A percentile compares a stretch with the other conserved stretches of the same genome.
Conservation (phyloP, 1,140 invertebrate species). For the Steinernema feltiae region DNA sequence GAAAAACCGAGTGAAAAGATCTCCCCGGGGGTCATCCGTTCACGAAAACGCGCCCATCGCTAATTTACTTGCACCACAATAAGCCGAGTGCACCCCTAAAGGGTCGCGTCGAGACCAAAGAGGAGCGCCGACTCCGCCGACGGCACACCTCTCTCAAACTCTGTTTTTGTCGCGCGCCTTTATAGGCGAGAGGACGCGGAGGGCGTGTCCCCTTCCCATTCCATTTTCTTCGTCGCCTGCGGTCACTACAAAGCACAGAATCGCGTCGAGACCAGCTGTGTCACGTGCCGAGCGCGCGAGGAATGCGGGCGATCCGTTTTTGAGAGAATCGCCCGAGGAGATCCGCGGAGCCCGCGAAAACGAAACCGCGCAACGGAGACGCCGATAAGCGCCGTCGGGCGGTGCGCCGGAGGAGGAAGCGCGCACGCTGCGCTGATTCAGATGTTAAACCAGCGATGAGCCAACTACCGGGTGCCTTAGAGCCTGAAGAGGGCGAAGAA, state of each 20-base stretch:
- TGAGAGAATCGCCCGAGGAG: conserved; percentile 10
- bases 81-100: not conserved
- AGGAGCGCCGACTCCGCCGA: not conserved
- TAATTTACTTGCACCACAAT: not conserved
- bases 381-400: not conserved
- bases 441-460: too few relatives aligned
- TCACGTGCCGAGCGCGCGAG: not conserved
- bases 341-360: not conserved
- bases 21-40: not conserved
- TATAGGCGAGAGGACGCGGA: not conserved
- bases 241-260: conserved; percentile 7
- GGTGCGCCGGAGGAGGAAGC: too few relatives aligned
- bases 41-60: not conserved
- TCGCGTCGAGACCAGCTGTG: conserved; percentile 10
- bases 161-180: conserved; percentile 3
- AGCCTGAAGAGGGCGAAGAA: not conserved
- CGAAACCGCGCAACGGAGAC: not conserved
- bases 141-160: not conserved
- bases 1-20: not conserved
- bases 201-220: not conserved
- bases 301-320: conserved; percentile 14
- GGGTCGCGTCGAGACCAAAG: not conserved
- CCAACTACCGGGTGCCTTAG: not conserved
- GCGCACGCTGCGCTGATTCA: too few relatives aligned
- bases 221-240: not conserved